Base-by-base conservation (phyloP, 2,797 vertebrate species). In the Cheirogaleus major region DNA sequence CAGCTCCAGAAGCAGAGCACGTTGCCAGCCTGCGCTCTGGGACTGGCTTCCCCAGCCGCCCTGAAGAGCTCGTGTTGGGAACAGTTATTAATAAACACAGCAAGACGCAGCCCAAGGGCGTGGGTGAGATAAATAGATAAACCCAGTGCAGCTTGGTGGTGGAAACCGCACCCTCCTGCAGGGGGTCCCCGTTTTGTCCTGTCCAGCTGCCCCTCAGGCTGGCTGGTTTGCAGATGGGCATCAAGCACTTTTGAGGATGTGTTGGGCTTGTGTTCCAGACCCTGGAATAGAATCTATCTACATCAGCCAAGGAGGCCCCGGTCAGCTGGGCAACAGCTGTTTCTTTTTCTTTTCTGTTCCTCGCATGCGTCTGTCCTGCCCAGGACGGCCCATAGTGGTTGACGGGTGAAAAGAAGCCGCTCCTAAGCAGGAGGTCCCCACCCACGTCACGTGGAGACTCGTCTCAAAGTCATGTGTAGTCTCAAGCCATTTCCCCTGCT, bases 1-100 rank as follows among this genome's bases (percentile, higher is more conserved):
- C n/a, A 11, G 45, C 7, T 20, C 92, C 92, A 76, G 85, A 48
- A 30, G 15, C 50, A 13, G 48, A 82, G 57, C 8, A 2, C 5
- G 43, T 32, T 81, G 93, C 70, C 96, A 95, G 78, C 91, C 41
- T 50, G 78, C 22, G 69, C 59, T 55, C 61, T 57, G 96, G 83
- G 95, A 78, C 91, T 41, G 82, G 88, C 79, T 94, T 91, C 63
- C 78, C 32, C 2, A 0, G 55, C 70, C 38, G 86, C 75, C 79
- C 38, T 0, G 0, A 45, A 69, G 91, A 89, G 69, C 63, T 8
- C 0, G 63, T 45, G 63, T 13, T 30, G 32, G 20, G n/a, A 18
- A 15, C 15, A 27, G 69, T 61, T 91, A 96, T 97, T 96, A 97
- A 97, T 95, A 96, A 85, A 89, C 93, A 76, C 8, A 5, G 65